phyloP scores from a whole-genome alignment of 2,797 vertebrate genomes.

The Gymnoscopelus braueri region DNA sequence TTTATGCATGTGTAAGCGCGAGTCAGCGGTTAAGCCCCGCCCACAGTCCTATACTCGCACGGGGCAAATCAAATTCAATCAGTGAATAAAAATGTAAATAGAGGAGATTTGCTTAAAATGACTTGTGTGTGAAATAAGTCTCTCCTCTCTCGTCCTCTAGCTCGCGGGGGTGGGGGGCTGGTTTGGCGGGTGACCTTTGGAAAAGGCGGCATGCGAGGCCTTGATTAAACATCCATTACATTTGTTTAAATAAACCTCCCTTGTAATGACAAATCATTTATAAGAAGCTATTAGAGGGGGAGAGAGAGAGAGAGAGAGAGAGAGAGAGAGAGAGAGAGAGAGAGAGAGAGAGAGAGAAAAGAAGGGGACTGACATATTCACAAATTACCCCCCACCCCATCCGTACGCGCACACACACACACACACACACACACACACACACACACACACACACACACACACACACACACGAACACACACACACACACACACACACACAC shows the following conservation, averaged over 20 bases:
- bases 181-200: conserved; percentile 99
- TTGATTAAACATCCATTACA: conserved; percentile 99
- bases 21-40: neutral
- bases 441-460: no score
- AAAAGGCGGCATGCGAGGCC: conserved; percentile 87
- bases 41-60: conserved; percentile 6
- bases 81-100: conserved; percentile 99
- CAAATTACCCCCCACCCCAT: conserved; percentile 75
- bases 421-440: no score
- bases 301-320: no score
- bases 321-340: conserved; percentile 46
- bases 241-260: conserved; percentile 99
- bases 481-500: no score
- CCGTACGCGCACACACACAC: no score
- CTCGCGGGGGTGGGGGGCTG: conserved; percentile 80
- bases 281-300: conserved; percentile 96
- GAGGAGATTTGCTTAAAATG: conserved; percentile 99
- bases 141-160: conserved; percentile 85
- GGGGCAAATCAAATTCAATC: conserved; percentile 98
- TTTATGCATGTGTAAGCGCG: conserved; percentile 62
- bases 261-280: conserved; percentile 99
- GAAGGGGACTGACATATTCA: conserved; percentile 88
- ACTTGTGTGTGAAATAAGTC: conserved; percentile 98
- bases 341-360: conserved; percentile 38
- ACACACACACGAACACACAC: no score